Evolutionary conservation across 2,113 vertebrate genomes (phyloP).

Genomic region (Patagioenas fasciata): DNA sequence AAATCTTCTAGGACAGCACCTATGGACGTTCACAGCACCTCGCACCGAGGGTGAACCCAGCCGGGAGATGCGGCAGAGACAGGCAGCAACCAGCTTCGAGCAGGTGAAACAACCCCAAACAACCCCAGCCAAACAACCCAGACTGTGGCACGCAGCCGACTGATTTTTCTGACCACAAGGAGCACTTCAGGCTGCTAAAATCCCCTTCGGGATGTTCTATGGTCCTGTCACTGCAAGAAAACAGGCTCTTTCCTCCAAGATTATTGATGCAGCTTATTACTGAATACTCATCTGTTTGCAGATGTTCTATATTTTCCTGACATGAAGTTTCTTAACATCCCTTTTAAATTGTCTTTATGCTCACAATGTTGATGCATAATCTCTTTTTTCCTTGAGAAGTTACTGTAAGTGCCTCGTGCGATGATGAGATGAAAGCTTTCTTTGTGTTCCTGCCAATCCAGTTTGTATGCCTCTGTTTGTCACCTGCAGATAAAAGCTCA

Average conservation of each 20-base stretch:
- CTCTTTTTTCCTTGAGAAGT: constrained; percentile 65
- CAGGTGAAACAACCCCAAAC: not conserved
- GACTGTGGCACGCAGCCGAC: rapidly evolving
- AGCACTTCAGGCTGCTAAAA: not conserved
- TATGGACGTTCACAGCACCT: not conserved
- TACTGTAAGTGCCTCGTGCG: constrained; percentile 60
- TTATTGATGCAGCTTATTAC: constrained; percentile 39
- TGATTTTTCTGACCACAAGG: not conserved
- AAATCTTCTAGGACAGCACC: not conserved
- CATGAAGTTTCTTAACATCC: constrained; percentile 72
- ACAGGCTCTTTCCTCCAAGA: constrained; percentile 1
- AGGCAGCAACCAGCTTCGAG: not conserved
- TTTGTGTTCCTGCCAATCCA: constrained; percentile 71
- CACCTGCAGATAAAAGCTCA: constrained; percentile 65
- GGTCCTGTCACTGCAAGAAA: constrained; percentile 37
- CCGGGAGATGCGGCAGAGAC: not conserved
- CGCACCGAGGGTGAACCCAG: not conserved
- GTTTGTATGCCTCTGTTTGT: constrained; percentile 61
- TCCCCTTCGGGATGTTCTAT: not conserved
- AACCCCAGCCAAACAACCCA: not conserved
- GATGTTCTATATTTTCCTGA: constrained; percentile 71
- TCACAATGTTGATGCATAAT: constrained; percentile 69
- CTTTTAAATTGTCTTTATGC: constrained; percentile 73
- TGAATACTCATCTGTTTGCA: constrained; percentile 52
- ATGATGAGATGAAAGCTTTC: constrained; percentile 63